Evolutionary conservation across 2,888 invertebrate genomes (phyloP).

Genomic region (Cosmopolites sordidus): DNA sequence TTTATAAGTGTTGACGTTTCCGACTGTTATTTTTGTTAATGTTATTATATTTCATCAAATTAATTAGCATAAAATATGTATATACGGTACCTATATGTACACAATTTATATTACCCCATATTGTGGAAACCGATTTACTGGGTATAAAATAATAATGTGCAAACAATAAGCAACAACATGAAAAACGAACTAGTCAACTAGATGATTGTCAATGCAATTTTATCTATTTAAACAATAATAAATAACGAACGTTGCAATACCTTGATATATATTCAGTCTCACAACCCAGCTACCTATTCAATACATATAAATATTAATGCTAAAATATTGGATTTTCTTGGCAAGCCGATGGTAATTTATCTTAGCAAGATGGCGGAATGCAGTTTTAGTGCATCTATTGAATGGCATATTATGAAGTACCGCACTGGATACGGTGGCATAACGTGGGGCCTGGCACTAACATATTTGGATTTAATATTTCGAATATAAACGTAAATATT

Average conservation of each 20-base stretch:
- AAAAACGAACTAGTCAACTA: too few species aligned
- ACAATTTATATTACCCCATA: too few species aligned
- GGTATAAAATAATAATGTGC: too few species aligned
- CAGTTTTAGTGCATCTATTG: slow-evolving; percentile 46
- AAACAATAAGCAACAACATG: too few species aligned
- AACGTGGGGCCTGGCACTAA: slow-evolving; percentile 6
- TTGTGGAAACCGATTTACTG: too few species aligned
- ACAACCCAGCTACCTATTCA: slow-evolving; percentile 1
- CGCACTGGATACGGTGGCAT: slow-evolving; percentile 32
- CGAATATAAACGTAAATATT: too few species aligned
- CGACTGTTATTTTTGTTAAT: too few species aligned
- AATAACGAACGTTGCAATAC: not conserved
- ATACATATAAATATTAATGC: slow-evolving; percentile 23
- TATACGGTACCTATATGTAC: too few species aligned
- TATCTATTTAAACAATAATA: slow-evolving; percentile 1
- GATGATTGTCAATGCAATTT: not conserved
- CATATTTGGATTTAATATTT: slow-evolving; percentile 15
- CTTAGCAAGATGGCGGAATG: slow-evolving; percentile 37
- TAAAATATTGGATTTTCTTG: slow-evolving; percentile 27
- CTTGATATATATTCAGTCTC: slow-evolving; percentile 1
- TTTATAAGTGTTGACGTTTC: too few species aligned
- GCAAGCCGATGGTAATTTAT: slow-evolving; percentile 37
- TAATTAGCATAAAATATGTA: too few species aligned
- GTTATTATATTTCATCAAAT: too few species aligned
- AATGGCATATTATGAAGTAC: slow-evolving; percentile 43